These are phyloP conservation scores for Troglohyphantes excavatus DNA, from an alignment of 2,888 invertebrate genomes.

Conservation along the genomic window DNA sequence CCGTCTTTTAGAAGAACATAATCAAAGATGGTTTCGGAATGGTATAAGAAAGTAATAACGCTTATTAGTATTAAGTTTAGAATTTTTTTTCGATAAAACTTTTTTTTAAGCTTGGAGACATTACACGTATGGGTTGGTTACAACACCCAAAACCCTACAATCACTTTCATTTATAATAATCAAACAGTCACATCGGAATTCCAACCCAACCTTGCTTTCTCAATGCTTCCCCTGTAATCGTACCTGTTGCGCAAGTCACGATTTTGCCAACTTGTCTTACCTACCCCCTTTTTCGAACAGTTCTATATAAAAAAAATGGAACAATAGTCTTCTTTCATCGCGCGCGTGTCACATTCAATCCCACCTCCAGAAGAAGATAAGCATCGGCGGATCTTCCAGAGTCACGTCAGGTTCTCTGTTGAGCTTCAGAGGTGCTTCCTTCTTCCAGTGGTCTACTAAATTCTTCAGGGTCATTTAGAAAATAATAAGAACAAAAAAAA, in stretches of 20 bases:
- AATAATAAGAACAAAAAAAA: not conserved
- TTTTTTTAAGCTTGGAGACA: too few species aligned
- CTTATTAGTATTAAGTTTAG: too few species aligned
- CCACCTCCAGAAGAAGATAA: slow-evolving; percentile 21
- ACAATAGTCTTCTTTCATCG: slow-evolving; percentile 9
- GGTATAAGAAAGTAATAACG: too few species aligned
- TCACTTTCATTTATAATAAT: not conserved
- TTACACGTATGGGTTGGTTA: too few species aligned
- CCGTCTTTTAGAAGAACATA: too few species aligned
- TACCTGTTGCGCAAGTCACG: slow-evolving; percentile 29
- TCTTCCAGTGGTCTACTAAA: not conserved
- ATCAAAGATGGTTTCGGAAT: too few species aligned
- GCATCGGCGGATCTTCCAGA: not conserved
- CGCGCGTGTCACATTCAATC: not conserved
- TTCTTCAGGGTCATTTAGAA: slow-evolving; percentile 16
- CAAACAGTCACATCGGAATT: not conserved
- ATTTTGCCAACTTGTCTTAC: slow-evolving; percentile 16
- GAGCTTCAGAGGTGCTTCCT: not conserved
- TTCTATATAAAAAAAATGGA: slow-evolving; percentile 6
- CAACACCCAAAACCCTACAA: too few species aligned
- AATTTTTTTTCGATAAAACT: too few species aligned
- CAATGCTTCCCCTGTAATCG: not conserved
- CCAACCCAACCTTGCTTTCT: not conserved
- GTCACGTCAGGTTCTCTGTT: slow-evolving; percentile 1
- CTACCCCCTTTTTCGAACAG: not conserved